Conservation (phyloP, 2,888 invertebrate genomes). For the Petrolisthes cinctipes region DNA sequence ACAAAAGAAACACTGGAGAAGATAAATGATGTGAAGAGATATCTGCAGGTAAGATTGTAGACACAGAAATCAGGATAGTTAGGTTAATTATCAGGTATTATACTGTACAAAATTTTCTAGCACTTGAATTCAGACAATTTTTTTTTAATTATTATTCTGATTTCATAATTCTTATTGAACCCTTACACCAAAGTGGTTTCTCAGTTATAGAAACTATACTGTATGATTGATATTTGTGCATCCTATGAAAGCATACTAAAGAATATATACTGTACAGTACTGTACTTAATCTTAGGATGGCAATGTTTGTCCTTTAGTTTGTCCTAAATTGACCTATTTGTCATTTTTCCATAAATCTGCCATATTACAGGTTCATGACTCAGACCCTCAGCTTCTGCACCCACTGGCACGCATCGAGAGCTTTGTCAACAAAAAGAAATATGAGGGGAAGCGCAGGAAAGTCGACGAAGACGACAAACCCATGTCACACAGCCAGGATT, state of each 20-base stretch:
- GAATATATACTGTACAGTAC: background rate
- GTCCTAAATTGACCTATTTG: background rate
- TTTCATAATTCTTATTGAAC: no score
- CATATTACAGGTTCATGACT: conserved; percentile 39
- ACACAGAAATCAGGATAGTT: background rate
- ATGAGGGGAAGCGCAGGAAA: conserved; percentile 48
- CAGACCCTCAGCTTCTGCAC: conserved; percentile 22
- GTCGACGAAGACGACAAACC: conserved; percentile 5
- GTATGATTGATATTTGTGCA: background rate
- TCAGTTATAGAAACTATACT: background rate
- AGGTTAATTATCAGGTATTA: background rate
- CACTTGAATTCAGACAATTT: background rate
- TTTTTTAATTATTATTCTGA: background rate
- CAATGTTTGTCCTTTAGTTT: background rate
- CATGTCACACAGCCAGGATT: conserved; percentile 9
- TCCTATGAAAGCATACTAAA: background rate
- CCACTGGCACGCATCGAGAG: conserved; percentile 43
- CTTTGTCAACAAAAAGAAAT: conserved; percentile 52
- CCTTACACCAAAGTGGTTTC: no score
- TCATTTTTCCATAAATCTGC: background rate
- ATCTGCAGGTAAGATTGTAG: conserved; percentile 28
- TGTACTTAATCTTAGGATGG: background rate
- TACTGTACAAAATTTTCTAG: background rate
- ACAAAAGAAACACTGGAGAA: conserved; percentile 43
- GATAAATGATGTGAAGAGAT: conserved; percentile 44